These are phyloP conservation scores for Heliconius ismenius DNA, from an alignment of 2,888 invertebrate species.

Conservation along the genomic window DNA sequence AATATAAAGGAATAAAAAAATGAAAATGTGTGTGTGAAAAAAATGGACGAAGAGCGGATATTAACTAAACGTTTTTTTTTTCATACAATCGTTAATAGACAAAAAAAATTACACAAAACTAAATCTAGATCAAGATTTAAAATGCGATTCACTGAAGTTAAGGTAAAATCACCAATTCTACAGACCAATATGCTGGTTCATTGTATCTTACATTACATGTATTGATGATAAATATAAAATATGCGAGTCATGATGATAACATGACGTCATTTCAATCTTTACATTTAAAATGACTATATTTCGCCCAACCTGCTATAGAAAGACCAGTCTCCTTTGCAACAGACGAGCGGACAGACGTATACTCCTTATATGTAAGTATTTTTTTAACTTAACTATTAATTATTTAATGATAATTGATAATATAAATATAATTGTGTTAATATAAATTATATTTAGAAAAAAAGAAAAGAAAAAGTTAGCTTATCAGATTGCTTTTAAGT, in stretches of 20 bases:
- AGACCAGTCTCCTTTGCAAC: not conserved
- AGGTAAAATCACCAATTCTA: not conserved
- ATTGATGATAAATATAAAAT: conserved; percentile 12
- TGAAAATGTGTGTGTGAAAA: too few relatives aligned
- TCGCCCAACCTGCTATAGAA: not conserved
- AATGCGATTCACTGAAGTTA: not conserved
- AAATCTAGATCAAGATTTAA: not conserved
- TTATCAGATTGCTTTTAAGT: not conserved
- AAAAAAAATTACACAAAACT: not conserved
- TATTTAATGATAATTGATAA: not conserved
- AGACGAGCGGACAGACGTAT: not conserved
- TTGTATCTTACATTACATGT: not conserved
- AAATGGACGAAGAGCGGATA: too few relatives aligned
- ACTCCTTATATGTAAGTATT: not conserved
- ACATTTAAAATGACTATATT: conserved; percentile 4
- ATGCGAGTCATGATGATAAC: conserved; percentile 6
- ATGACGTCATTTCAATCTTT: conserved; percentile 6
- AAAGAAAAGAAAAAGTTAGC: not conserved
- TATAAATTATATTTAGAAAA: not conserved
- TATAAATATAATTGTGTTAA: not conserved
- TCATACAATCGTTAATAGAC: too few relatives aligned
- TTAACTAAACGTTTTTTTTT: too few relatives aligned
- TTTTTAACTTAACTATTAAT: not conserved
- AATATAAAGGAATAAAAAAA: too few relatives aligned
- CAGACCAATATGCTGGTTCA: not conserved